A percentile compares a stretch with the other conserved stretches of the same genome.
Conservation (phyloP, 2,797 vertebrate genomes). For the Manis javanica region DNA sequence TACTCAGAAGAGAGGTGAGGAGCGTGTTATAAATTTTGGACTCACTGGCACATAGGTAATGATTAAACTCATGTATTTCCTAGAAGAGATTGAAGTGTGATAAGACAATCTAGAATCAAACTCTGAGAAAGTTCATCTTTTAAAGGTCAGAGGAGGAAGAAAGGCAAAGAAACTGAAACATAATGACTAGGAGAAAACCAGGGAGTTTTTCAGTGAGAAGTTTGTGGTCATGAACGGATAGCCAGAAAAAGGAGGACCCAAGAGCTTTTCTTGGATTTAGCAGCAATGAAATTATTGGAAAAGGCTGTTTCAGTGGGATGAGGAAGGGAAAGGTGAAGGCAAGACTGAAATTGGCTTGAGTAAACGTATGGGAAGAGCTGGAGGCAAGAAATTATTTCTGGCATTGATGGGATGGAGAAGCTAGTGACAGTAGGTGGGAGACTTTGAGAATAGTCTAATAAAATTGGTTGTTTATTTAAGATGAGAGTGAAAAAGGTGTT, state of each 20-base stretch:
- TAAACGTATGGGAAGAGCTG: neutral
- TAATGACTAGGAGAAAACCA: neutral
- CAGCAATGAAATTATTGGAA: neutral
- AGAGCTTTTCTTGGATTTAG: neutral
- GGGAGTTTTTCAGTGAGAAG: neutral
- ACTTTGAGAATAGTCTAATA: neutral
- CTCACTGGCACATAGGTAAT: neutral
- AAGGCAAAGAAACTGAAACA: slow-evolving; percentile 33
- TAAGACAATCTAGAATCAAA: neutral
- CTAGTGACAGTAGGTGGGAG: neutral
- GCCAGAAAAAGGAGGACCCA: neutral
- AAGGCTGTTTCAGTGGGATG: neutral
- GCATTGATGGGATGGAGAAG: neutral
- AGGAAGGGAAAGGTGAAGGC: neutral
- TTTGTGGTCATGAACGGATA: neutral
- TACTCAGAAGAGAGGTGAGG: neutral
- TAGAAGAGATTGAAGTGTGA: neutral
- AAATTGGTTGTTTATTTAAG: neutral
- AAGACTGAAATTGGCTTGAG: neutral
- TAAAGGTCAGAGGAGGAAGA: neutral
- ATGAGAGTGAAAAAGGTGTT: neutral
- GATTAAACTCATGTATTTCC: neutral
- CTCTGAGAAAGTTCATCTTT: slow-evolving; percentile 14
- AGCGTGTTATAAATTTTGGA: neutral
- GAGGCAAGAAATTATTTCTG: neutral